Conservation (phyloP, 2,113 vertebrate genomes). For the Sylvicapra grimmia region DNA sequence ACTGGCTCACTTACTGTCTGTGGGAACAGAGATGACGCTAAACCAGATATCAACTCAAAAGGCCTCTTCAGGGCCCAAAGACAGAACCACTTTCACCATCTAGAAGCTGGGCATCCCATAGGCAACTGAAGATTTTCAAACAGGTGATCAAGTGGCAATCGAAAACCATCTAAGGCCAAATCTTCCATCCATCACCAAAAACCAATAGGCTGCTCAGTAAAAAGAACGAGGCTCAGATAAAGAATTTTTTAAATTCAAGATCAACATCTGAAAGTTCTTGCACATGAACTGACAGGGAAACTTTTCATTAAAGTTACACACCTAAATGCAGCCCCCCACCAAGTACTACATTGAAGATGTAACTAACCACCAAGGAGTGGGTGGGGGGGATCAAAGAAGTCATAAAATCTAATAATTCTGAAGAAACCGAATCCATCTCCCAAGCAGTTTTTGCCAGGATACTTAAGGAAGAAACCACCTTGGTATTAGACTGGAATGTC, state of each 20-base stretch:
- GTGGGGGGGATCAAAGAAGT: neutral
- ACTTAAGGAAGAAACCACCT: conserved; percentile 63
- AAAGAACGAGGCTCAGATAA: neutral
- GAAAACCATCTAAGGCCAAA: conserved; percentile 7
- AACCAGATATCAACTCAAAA: neutral
- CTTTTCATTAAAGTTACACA: neutral
- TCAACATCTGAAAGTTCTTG: neutral
- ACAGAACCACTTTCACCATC: neutral
- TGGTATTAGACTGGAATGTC: conserved; percentile 64
- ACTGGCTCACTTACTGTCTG: neutral
- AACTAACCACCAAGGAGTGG: neutral
- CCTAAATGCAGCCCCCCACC: neutral
- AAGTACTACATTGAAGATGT: neutral
- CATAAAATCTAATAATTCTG: conserved; percentile 28
- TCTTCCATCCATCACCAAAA: neutral
- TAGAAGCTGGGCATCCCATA: neutral
- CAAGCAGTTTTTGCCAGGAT: conserved; percentile 42
- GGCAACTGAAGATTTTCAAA: conserved; percentile 26
- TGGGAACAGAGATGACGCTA: neutral
- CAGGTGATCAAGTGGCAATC: neutral
- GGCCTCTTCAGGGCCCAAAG: neutral
- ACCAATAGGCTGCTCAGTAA: neutral
- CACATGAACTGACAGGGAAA: neutral
- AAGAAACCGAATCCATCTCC: conserved; percentile 61
- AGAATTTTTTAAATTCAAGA: neutral